Conservation (phyloP, 2,888 invertebrate genomes). For the Harpalus rufipes region DNA sequence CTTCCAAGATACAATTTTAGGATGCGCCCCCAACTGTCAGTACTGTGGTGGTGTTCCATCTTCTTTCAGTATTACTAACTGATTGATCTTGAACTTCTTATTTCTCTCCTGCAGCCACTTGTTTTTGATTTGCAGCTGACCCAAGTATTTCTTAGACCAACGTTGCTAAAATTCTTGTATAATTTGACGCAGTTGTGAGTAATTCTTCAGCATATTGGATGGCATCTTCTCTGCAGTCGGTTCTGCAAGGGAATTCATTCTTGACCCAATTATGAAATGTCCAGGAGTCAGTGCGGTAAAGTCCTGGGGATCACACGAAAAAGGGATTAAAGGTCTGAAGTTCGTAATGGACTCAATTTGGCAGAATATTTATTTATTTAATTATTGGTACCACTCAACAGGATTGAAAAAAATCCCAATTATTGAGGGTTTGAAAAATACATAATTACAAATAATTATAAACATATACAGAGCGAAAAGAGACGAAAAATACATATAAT, state of each 20-base stretch:
- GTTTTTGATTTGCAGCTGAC: conserved; percentile 64
- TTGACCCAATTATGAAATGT: neutral
- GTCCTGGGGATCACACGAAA: neutral
- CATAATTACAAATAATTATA: no score
- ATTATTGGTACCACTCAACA: no score
- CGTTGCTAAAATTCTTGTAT: conserved; percentile 16
- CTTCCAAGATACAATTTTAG: neutral
- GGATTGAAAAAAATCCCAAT: no score
- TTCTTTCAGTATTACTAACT: neutral
- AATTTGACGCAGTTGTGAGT: neutral
- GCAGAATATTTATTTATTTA: no score
- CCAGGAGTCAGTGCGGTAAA: neutral
- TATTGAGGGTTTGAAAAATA: no score
- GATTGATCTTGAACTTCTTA: neutral
- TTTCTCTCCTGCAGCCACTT: conserved; percentile 57
- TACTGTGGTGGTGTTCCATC: neutral
- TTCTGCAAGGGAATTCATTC: neutral
- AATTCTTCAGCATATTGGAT: neutral
- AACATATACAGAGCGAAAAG: no score
- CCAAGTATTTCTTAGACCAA: conserved; percentile 58
- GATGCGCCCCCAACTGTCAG: neutral
- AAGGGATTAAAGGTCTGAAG: neutral
- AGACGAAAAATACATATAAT: no score
- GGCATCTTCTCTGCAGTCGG: neutral
- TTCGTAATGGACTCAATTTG: neutral